Conservation (phyloP, 2,113 vertebrate genomes). For the Coracopsis vasa region DNA sequence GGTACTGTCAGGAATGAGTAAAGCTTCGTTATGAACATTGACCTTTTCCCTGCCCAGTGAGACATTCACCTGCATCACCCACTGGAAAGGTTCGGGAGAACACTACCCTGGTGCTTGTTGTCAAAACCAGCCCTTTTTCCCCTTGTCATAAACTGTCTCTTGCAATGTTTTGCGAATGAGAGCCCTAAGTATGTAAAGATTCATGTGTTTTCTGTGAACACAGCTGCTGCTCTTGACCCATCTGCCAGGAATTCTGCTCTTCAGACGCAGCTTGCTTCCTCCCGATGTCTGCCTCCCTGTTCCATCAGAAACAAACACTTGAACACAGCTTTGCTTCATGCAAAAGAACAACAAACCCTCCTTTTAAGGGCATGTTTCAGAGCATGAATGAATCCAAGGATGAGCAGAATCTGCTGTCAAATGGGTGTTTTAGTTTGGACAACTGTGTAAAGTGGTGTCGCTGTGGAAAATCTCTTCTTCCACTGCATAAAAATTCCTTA, state of each 20-base stretch:
- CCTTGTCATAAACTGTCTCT: background rate
- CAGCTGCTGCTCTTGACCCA: slow-evolving; percentile 66
- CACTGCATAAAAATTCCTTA: background rate
- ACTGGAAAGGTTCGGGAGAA: background rate
- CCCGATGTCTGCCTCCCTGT: slow-evolving; percentile 35
- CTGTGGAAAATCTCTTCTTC: slow-evolving; percentile 16
- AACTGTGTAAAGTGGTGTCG: background rate
- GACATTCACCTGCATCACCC: background rate
- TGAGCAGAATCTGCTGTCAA: background rate
- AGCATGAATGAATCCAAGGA: background rate
- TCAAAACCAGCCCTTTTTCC: background rate
- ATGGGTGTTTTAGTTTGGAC: background rate
- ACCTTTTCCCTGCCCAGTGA: background rate
- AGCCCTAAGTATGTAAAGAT: slow-evolving; percentile 22
- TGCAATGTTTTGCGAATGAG: slow-evolving; percentile 24
- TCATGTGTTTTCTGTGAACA: slow-evolving; percentile 34
- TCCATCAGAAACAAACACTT: slow-evolving; percentile 48
- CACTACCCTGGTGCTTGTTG: background rate
- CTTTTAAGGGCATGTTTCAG: slow-evolving; percentile 4
- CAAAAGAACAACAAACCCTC: background rate
- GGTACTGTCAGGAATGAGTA: background rate
- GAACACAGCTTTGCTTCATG: slow-evolving; percentile 38
- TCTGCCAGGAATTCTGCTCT: slow-evolving; percentile 67
- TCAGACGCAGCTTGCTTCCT: slow-evolving; percentile 56
- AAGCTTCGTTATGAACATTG: background rate